Evolutionary conservation across 2,113 vertebrate species (phyloP).

Genomic region (Percopsis transmontana): DNA sequence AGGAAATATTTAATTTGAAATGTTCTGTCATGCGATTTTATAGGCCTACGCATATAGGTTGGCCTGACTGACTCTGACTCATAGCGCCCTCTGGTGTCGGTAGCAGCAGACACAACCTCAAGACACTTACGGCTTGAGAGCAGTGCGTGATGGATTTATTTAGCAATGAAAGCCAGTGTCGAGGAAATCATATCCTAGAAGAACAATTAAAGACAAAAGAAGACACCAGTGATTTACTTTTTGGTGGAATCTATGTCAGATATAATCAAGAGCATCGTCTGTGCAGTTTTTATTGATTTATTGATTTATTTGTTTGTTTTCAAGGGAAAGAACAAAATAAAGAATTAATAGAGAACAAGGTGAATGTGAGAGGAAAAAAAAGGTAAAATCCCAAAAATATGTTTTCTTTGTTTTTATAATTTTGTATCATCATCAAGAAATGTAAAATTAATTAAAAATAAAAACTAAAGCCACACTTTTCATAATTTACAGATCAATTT

Average conservation of each 20-base stretch:
- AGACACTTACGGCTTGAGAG: neutral
- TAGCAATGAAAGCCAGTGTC: too few relatives aligned
- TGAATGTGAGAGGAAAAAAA: conserved; percentile 91
- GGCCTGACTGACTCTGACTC: neutral
- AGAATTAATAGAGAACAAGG: conserved; percentile 85
- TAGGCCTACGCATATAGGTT: neutral
- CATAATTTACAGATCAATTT: conserved; percentile 38
- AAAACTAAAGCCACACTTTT: conserved; percentile 80
- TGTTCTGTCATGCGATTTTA: neutral
- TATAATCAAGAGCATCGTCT: conserved; percentile 49
- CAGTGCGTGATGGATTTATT: too few relatives aligned
- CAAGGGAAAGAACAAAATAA: conserved; percentile 91
- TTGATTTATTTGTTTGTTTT: conserved; percentile 93
- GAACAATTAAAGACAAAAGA: neutral
- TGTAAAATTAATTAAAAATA: conserved; percentile 89
- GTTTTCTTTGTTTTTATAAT: conserved; percentile 87
- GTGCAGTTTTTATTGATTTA: conserved; percentile 75
- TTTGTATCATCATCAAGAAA: conserved; percentile 87
- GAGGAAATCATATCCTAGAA: neutral
- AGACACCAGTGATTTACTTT: neutral
- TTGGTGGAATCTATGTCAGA: conserved; percentile 29
- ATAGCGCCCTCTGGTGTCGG: conserved; percentile 57
- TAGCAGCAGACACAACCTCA: neutral
- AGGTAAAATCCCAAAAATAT: conserved; percentile 88
- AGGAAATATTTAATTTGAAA: too few relatives aligned